Evolutionary conservation across 2,113 vertebrate species (phyloP), one percentile per base, ranked within the genome.

Genomic region (Rhinoderma darwinii): DNA sequence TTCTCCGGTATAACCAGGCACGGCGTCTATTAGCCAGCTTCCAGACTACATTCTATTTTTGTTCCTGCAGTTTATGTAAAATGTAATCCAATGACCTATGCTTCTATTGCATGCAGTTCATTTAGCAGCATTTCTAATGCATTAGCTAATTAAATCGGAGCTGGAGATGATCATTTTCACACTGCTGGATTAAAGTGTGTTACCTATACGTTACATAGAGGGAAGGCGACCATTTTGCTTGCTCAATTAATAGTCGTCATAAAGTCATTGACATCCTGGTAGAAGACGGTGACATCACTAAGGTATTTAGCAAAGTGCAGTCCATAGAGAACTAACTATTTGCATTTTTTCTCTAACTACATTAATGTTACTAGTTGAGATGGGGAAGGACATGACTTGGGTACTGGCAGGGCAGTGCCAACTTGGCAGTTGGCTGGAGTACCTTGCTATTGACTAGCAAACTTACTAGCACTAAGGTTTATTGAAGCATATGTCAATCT

Each of bases 1-100:
- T 20, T 77, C 44, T n/a, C 74, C 32, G 47, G n/a, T 77, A 77
- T 50, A 32, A 51, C 2, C 74, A 44, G 43, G 73, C 73, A 18
- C 30, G 30, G n/a, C 27, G 25, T 17, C 73, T 77, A 77, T 50
- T 50, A 77, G 50, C 20, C 43, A 30, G 74, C 27, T 18, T 50
- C 74, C 43, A 51, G 74, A 18, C 41, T 4, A 39, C 74, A 77
- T 27, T 50, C 74, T 77, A 47, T 75, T 50, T 47, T 32, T 20
- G 74, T 32, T 47, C n/a, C 43, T 18, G 14, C 74, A 47, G 74
- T 50, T 50, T 77, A 47, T 32, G 74, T 77, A 50, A 47, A 50
- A 77, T 77, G 43, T 77, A 77, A 77, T 77, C 74, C 74, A 32
- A 77, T 77, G 44, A 77, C 74, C 74, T 77, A 32, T 77, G 74